Evolutionary conservation across 2,797 vertebrate species (phyloP), one percentile per base, ranked within the genome.

Genomic region (Australoheros facetus): DNA sequence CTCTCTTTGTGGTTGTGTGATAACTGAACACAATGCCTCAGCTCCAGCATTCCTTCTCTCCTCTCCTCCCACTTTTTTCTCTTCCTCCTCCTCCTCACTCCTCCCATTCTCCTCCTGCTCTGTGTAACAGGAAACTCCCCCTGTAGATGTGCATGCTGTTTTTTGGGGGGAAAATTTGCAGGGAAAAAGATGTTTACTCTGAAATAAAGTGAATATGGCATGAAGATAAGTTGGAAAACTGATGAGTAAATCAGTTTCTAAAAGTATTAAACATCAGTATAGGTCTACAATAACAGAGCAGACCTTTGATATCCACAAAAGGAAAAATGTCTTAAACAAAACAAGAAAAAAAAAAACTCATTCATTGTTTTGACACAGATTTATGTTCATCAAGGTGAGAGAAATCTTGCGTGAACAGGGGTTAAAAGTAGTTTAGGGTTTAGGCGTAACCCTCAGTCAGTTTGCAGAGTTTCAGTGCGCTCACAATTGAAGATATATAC

Each of bases 51-150:
- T 91, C 90, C 90, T 86, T 51, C 62, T 16, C 76, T 80, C 42
- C 53, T 84, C 81, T 73, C 81, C 88, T 85, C 85, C 85, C 77
- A 69, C 79, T 82, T 71, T 70, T 51, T 23, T 23, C 23, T 39
- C 77, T 74, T 81, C 75, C 76, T 82, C 85, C 83, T 55, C 32
- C 69, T 71, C 32, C 56, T 83, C 79, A 59, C 84, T 73, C 82
- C 85, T 77, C 83, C 82, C 71, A 55, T 69, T 71, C 57, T 70
- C n/a, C 39, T 73, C 10, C 79, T 55, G 71, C 77, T 62, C 64
- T 12, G 51, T 53, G 17, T 4, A 78, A 88, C 91, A 90, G 87
- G 89, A 92, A 91, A 87, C 88, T 79, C 78, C 73, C 80, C 80
- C 56, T 69, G 79, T 81, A 76, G 78, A 64, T 60, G 4, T 82